Evolutionary conservation across 64 coral and sea anemone species (phyloP).

Genomic region (Actinia equina): DNA sequence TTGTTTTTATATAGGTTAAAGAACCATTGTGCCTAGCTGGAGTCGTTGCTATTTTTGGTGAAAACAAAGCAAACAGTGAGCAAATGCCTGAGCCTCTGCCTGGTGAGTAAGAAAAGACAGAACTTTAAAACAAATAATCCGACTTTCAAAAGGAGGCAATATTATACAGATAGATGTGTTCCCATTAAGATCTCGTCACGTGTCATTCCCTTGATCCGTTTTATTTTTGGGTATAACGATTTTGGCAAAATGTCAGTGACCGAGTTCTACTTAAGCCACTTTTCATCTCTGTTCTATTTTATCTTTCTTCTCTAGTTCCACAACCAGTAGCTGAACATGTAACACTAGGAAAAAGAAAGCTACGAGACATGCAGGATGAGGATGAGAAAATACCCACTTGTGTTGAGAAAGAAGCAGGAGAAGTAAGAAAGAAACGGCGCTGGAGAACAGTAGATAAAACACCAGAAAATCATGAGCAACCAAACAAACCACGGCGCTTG

Average conservation of each 20-base stretch:
- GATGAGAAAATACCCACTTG: not conserved
- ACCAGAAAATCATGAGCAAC: not conserved
- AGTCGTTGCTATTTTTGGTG: not conserved
- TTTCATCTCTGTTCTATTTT: not conserved
- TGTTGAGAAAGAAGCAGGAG: not conserved
- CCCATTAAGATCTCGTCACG: too few relatives aligned
- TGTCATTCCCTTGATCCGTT: too few relatives aligned
- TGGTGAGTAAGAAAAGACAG: not conserved
- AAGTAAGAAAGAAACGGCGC: not conserved
- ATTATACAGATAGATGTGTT: too few relatives aligned
- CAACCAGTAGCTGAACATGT: not conserved
- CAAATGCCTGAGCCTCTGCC: not conserved
- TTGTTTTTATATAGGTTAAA: not conserved
- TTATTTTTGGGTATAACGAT: too few relatives aligned
- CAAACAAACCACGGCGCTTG: not conserved
- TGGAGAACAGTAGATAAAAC: not conserved
- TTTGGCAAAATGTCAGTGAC: too few relatives aligned
- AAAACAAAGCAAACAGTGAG: not conserved
- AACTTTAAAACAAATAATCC: not conserved
- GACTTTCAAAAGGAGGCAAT: too few relatives aligned
- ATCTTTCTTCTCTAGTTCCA: not conserved
- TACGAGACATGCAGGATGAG: not conserved
- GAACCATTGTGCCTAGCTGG: not conserved
- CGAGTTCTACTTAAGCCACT: too few relatives aligned
- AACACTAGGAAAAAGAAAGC: not conserved